Conservation (phyloP, 2,113 vertebrate species). For the Macquaria australasica region DNA sequence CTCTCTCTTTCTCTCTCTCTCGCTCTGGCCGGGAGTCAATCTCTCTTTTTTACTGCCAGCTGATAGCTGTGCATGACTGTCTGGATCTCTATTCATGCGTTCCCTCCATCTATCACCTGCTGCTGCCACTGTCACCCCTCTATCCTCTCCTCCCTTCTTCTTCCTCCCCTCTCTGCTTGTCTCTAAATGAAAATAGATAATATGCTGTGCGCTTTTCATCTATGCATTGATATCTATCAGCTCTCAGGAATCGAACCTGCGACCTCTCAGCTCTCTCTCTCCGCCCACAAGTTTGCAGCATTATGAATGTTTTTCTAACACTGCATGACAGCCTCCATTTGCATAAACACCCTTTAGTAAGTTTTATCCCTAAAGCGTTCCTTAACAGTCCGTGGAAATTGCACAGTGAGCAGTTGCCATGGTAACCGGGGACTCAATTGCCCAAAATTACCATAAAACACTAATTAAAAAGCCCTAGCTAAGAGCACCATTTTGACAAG, state of each 20-base stretch:
- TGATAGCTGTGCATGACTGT: constrained; percentile 78
- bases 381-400: constrained; percentile 70
- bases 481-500: constrained; percentile 71
- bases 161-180: constrained; percentile 21
- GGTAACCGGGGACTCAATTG: constrained; percentile 70
- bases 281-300: not conserved
- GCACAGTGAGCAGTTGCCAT: constrained; percentile 66
- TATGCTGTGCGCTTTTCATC: constrained; percentile 11
- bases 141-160: constrained; percentile 19
- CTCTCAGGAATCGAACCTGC: constrained; percentile 27
- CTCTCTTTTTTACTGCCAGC: constrained; percentile 77
- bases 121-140: constrained; percentile 68
- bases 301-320: constrained; percentile 16
- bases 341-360: constrained; percentile 74
- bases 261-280: not conserved
- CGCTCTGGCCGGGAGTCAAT: constrained; percentile 70
- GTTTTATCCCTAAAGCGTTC: constrained; percentile 65
- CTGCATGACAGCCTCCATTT: constrained; percentile 51
- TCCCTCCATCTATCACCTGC: constrained; percentile 79
- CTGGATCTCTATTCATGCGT: constrained; percentile 77
- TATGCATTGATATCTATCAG: constrained; percentile 12
- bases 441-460: constrained; percentile 77
- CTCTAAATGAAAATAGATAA: constrained; percentile 50
- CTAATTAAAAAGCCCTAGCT: constrained; percentile 70
- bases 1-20: constrained; percentile 46